Base-by-base conservation (phyloP, 2,888 invertebrate genomes). In the Yponomeuta sedellus region DNA sequence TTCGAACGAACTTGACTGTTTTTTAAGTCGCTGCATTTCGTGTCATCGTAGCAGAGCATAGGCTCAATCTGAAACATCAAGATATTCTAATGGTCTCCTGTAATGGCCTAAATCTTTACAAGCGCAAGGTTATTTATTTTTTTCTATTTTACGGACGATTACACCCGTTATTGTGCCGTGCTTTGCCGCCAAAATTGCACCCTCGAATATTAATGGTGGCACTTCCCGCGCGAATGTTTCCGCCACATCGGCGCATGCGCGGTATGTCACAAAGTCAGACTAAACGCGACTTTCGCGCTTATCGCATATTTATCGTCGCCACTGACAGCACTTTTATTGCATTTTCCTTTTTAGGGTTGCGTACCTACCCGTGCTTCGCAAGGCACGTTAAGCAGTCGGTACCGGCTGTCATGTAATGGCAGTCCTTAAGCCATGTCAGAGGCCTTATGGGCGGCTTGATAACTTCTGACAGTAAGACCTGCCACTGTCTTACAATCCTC, bases 151-250 rank as follows among this genome's bases (percentile, higher is more conserved):
- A 52, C 44, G 44, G 44, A 58, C 66, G 67, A 69, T 65, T 64
- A 65, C 56, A 67, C 69, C 72, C 62, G 66, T 61, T 69, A 71
- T 63, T 61, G 61, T 64, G 66, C 64, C 61, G 52, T 39, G 61
- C 61, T 69, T 67, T 61, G 52, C 20, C 66, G 59, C 52, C 59
- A 61, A 59, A 65, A 34, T 65, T 65, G 65, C 59, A 59, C 40
- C 59, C 58, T 59, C 39, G 44, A 16, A 65, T 65, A 40, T 58
- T 20, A 65, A 65, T 59, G 59, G 39, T n/a, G 59, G 59, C 59
- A 59, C 39, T 65, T 34, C 39, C 12, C 59, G 39, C 20, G 44
- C 44, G 44, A 59, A 59, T 58, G 16, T 28, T 61, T 66, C 66
- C 66, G 61, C 28, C 52, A 19, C 65, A 39, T 65, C 25, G 16